Base-by-base conservation (phyloP, 2,888 invertebrate species). In the Nematopogon swammerdamellus region DNA sequence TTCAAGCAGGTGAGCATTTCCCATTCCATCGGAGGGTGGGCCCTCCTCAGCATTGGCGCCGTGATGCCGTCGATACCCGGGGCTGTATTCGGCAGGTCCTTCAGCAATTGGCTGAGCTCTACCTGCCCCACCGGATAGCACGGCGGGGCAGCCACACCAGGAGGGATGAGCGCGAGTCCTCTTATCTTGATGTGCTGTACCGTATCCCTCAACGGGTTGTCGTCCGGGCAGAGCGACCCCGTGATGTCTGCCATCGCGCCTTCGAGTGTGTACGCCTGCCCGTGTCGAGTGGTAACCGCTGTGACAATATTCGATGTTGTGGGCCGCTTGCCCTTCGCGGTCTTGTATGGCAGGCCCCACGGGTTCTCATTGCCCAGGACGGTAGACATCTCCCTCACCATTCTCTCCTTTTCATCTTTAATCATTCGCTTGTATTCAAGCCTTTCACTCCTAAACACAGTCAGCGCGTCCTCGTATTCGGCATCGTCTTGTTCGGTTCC, bases 1-100 rank as follows among this genome's bases (percentile, higher is more conserved):
- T 25, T 25, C 25, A 25, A 6, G 25, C 25, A 25, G 25, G 25
- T 25, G 5, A 25, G 4, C 25, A 25, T 4, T 8, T 25, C 5
- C 5, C 25, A 25, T 4, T 25, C 25, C 25, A 25, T 4, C 25
- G 8, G 5, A 4, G 4, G 5, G 5, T 8, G 8, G 25, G 5
- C 4, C 25, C 8, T 25, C 8, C 49, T 54, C 0, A 62, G 3
- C 0, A 63, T 61, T 0, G 46, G 19, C 0, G 59, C 55, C 0
- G 55, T 55, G 0, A 62, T 45, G 0, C 63, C 60, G 10, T 64
- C 60, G 4, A 56, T 46, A 0, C 63, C 64, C n/a, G 60, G 60
- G 0, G 61, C 56, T 5, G 58, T 63, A 51, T 59, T 58, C 0
- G 60, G 59, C 0, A 62, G 47, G n/a, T n/a, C n/a, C n/a, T n/a